A percentile compares a stretch with the other conserved stretches of the same genome.
phyloP scores from a whole-genome alignment of 2,113 vertebrate species.

The Mola mola region DNA sequence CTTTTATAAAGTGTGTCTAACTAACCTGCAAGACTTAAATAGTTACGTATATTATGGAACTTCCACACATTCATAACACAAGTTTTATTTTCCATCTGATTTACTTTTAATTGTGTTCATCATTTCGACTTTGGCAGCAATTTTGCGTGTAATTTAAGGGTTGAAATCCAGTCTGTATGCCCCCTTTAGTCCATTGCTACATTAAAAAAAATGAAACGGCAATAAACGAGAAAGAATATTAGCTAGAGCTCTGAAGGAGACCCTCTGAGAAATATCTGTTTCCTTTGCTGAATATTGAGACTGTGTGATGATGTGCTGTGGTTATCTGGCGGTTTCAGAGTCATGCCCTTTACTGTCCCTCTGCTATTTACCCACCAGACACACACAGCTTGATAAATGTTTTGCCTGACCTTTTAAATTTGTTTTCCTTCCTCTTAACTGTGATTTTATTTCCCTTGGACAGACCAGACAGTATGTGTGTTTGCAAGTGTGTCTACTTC shows the following conservation, averaged over 20 bases:
- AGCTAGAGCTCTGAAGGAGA: constrained; percentile 54
- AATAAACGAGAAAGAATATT: constrained; percentile 65
- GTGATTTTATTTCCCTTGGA: constrained; percentile 75
- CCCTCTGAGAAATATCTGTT: constrained; percentile 74
- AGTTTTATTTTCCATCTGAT: too few relatives aligned
- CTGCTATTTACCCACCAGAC: constrained; percentile 79
- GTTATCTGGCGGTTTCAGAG: constrained; percentile 75
- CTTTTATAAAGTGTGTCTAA: too few relatives aligned
- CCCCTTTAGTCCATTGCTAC: too few relatives aligned
- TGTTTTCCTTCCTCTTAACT: constrained; percentile 76
- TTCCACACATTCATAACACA: too few relatives aligned
- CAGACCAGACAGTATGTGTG: constrained; percentile 47
- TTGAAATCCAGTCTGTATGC: too few relatives aligned
- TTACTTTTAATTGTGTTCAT: too few relatives aligned
- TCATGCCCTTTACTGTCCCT: constrained; percentile 80
- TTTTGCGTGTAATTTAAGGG: too few relatives aligned
- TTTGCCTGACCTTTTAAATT: constrained; percentile 78
- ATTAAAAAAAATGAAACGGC: constrained; percentile 73
- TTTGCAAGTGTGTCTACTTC: constrained; percentile 23
- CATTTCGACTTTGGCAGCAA: too few relatives aligned
- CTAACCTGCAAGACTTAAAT: too few relatives aligned
- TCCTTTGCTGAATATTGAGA: constrained; percentile 63
- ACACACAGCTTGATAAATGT: constrained; percentile 79
- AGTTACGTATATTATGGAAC: too few relatives aligned
- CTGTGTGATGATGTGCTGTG: constrained; percentile 69